Conservation (phyloP, 2,113 vertebrate species). For the Limanda limanda region DNA sequence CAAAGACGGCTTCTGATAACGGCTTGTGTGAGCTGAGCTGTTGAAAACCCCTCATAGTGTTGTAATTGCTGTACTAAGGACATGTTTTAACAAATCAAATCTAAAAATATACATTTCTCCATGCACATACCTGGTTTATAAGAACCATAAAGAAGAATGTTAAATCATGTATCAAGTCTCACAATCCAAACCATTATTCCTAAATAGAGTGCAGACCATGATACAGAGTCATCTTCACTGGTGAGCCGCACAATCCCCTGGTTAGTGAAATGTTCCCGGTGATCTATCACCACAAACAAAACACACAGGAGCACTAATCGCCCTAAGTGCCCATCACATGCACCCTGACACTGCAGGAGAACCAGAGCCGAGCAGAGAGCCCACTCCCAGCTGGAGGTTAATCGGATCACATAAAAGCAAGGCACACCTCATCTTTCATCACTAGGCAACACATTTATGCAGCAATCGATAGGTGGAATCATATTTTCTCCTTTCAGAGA, state of each 20-base stretch:
- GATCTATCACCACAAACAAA: conserved; percentile 66
- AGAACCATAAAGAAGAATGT: too few species aligned
- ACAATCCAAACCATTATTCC: conserved; percentile 7
- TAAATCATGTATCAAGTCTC: conserved; percentile 2
- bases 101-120: background rate
- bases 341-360: conserved; percentile 65
- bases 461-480: conserved; percentile 75
- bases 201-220: conserved; percentile 47
- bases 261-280: conserved; percentile 58
- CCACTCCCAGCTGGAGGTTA: conserved; percentile 68
- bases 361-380: conserved; percentile 37
- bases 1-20: conserved; percentile 47
- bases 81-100: background rate
- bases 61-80: background rate
- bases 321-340: conserved; percentile 68
- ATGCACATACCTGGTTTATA: background rate
- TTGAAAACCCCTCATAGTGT: background rate
- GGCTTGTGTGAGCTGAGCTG: conserved; percentile 4
- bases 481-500: conserved; percentile 77
- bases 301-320: conserved; percentile 71
- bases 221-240: conserved; percentile 33
- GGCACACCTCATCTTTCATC: conserved; percentile 80
- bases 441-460: conserved; percentile 76
- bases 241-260: conserved; percentile 45
- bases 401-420: conserved; percentile 76